These are phyloP conservation scores for Nasonovia ribisnigri DNA, from an alignment of 2,888 invertebrate species.

Conservation along the genomic window DNA sequence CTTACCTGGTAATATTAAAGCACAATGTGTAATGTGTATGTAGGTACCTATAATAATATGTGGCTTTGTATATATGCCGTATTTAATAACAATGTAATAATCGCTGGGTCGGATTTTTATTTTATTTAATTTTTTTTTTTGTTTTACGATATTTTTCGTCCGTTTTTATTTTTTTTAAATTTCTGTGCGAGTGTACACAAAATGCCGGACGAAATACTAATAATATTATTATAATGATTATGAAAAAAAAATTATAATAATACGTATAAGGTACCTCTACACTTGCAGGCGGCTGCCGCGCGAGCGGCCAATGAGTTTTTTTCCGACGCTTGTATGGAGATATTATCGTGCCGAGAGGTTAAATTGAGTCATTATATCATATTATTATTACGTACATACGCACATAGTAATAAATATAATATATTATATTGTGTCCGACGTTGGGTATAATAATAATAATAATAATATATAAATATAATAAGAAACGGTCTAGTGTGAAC, in stretches of 20 bases:
- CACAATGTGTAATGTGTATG: background rate
- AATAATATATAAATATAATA: background rate
- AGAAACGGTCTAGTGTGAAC: conserved; percentile 41
- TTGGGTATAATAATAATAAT: background rate
- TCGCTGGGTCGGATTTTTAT: background rate
- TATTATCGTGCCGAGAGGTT: conserved; percentile 42
- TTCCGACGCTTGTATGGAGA: background rate
- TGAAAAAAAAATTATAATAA: background rate
- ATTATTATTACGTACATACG: background rate
- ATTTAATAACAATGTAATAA: background rate
- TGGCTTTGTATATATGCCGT: background rate
- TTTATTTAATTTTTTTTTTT: background rate
- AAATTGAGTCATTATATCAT: conserved; percentile 56
- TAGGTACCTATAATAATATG: background rate
- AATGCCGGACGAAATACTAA: background rate
- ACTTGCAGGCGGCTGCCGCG: background rate
- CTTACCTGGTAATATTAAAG: background rate
- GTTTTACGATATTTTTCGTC: background rate
- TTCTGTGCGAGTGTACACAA: background rate
- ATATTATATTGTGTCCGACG: background rate
- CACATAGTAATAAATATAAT: background rate
- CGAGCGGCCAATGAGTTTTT: conserved; percentile 1
- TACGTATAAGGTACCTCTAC: too few relatives aligned
- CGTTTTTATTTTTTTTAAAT: background rate
- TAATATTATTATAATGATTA: background rate